Evolutionary conservation across 2,113 vertebrate genomes (phyloP).

Genomic region (Apodemus sylvaticus): DNA sequence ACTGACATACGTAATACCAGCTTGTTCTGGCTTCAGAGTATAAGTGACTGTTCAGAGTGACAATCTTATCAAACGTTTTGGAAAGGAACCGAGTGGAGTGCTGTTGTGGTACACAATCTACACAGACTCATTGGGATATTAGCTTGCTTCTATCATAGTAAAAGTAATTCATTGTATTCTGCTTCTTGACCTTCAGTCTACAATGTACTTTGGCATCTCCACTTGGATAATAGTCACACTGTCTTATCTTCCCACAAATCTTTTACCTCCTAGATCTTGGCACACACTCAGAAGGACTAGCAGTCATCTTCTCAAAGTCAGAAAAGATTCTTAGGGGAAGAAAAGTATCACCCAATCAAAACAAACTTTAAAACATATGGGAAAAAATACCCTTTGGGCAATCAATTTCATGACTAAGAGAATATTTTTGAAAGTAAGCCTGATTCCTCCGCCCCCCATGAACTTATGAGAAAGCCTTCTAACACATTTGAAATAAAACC

Average conservation of each 20-base stretch:
- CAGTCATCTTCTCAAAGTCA: conserved; percentile 24
- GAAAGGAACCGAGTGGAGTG: neutral
- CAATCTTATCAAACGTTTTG: neutral
- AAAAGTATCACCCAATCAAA: conserved; percentile 53
- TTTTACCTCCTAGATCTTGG: conserved; percentile 36
- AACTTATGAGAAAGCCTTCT: conserved; percentile 62
- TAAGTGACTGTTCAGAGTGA: neutral
- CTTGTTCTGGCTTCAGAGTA: neutral
- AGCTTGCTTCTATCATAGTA: neutral
- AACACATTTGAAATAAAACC: conserved; percentile 68
- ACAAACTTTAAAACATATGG: neutral
- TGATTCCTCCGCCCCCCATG: neutral
- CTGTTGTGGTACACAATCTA: neutral
- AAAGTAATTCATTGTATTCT: neutral
- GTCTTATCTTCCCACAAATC: neutral
- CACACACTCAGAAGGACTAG: neutral
- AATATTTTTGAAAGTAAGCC: conserved; percentile 22
- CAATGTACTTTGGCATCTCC: neutral
- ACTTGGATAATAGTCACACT: neutral
- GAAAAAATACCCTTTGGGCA: conserved; percentile 39
- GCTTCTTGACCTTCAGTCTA: neutral
- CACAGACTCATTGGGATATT: neutral
- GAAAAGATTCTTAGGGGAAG: neutral
- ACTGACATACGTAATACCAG: neutral
- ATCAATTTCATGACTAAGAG: conserved; percentile 49